Percentiles rank a stretch among this genome's conserved stretches.
Conservation (phyloP, 2,797 vertebrate species). For the Sciurus carolinensis region DNA sequence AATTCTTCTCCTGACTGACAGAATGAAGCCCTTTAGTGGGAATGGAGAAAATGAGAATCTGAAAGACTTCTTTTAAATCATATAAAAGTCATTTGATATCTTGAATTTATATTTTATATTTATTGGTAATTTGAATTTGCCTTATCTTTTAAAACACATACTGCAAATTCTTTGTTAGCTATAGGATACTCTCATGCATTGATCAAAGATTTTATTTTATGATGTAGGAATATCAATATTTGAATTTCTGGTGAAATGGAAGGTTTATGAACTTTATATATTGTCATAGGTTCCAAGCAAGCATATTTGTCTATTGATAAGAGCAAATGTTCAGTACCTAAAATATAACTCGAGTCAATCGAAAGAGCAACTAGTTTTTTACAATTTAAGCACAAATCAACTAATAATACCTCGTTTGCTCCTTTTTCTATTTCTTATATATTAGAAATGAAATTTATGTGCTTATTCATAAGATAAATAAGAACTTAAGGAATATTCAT, state of each 20-base stretch:
- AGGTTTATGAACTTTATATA: not conserved
- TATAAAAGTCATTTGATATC: not conserved
- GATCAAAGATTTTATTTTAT: slow-evolving; percentile 3
- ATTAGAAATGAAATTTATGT: slow-evolving; percentile 53
- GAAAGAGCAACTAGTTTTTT: slow-evolving; percentile 20
- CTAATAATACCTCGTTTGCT: not conserved
- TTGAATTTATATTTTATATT: slow-evolving; percentile 33
- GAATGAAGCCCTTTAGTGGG: not conserved
- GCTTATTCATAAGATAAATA: not conserved
- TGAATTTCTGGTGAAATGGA: slow-evolving; percentile 29
- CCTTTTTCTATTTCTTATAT: slow-evolving; percentile 4
- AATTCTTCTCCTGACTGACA: slow-evolving; percentile 52
- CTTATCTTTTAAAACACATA: slow-evolving; percentile 42
- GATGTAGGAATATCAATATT: not conserved
- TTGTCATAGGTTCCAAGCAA: slow-evolving; percentile 3
- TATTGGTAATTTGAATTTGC: slow-evolving; percentile 19
- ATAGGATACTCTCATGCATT: not conserved
- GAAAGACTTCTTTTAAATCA: not conserved
- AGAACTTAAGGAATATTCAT: not conserved
- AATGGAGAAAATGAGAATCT: not conserved
- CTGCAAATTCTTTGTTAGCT: slow-evolving; percentile 6
- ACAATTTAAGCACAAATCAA: slow-evolving; percentile 29
- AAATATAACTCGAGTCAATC: not conserved
- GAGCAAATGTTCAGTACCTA: not conserved
- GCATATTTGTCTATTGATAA: slow-evolving; percentile 44